Percentiles rank a stretch among this genome's conserved stretches.
These are phyloP conservation scores for Colossoma macropomum DNA, from an alignment of 2,113 vertebrate genomes.

Conservation along the genomic window DNA sequence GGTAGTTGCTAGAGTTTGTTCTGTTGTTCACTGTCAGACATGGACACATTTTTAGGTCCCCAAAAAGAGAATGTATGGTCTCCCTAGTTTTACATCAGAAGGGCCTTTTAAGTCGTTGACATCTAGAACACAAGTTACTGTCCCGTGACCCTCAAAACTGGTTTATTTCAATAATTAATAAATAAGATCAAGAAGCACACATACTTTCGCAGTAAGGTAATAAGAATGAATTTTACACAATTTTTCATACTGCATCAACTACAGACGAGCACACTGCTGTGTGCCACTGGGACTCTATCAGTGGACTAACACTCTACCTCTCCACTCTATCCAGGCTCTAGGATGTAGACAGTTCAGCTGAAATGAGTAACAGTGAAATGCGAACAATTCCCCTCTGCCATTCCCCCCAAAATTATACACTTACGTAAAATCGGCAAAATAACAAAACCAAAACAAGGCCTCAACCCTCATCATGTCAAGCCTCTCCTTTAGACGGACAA, in stretches of 20 bases:
- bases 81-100: too few relatives aligned
- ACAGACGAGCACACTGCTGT: neutral
- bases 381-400: neutral
- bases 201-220: too few relatives aligned
- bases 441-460: constrained; percentile 53
- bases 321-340: neutral
- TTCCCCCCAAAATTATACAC: neutral
- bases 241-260: neutral
- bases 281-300: neutral
- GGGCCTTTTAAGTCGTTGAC: too few relatives aligned
- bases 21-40: neutral
- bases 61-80: too few relatives aligned
- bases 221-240: too few relatives aligned
- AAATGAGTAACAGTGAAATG: neutral
- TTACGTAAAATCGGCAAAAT: neutral
- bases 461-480: constrained; percentile 61
- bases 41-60: too few relatives aligned
- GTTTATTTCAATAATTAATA: too few relatives aligned
- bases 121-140: too few relatives aligned
- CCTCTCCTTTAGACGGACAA: constrained; percentile 58
- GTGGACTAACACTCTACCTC: neutral
- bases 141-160: too few relatives aligned
- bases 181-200: neutral
- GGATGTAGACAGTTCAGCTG: neutral
- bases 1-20: neutral